phyloP scores from a whole-genome alignment of 2,113 vertebrate species.

The Tinamus guttatus region DNA sequence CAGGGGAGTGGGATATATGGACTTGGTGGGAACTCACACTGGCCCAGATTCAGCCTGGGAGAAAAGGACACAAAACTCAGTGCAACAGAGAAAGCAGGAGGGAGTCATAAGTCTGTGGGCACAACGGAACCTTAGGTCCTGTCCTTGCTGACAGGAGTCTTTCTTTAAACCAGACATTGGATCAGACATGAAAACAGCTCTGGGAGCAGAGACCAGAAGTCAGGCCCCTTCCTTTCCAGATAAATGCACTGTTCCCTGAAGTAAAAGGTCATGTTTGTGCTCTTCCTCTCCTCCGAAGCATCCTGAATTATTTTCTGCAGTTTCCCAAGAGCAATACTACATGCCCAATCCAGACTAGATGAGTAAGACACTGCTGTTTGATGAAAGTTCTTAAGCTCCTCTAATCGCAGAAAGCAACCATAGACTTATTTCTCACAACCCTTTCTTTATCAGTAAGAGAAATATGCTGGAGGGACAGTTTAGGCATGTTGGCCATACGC shows the following conservation, averaged over 20 bases:
- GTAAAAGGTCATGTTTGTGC: background rate
- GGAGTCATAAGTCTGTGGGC: background rate
- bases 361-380: background rate
- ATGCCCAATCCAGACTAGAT: background rate
- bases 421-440: background rate
- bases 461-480: rapidly evolving
- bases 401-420: background rate
- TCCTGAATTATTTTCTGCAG: background rate
- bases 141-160: background rate
- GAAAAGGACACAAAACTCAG: background rate
- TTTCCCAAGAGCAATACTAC: background rate
- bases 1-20: background rate
- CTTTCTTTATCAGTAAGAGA: background rate
- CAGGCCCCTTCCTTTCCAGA: background rate
- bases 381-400: background rate
- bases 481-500: background rate
- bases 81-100: background rate
- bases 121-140: background rate
- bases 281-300: background rate
- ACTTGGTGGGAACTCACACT: background rate
- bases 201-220: background rate
- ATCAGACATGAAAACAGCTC: background rate
- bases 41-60: background rate
- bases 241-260: background rate
- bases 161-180: background rate